A percentile compares a stretch with the other conserved stretches of the same genome.
Conservation (phyloP, 2,113 vertebrate species). For the Passer montanus region DNA sequence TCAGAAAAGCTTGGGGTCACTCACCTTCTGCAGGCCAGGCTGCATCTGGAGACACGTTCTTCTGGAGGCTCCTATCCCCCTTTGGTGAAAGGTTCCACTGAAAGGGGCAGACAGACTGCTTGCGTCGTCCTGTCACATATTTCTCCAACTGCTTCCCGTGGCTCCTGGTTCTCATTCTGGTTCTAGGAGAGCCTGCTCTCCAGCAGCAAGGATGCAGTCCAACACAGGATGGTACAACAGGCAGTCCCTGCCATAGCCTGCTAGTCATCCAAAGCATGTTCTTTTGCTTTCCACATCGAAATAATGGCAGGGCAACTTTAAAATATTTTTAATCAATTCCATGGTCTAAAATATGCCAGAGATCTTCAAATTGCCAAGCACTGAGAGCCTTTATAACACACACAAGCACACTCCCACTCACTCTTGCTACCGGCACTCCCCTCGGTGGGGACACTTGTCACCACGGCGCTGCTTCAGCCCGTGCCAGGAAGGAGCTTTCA, state of each 20-base stretch:
- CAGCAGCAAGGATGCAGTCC: not conserved
- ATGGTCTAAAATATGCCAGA: accelerated
- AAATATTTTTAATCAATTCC: not conserved
- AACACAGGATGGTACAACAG: not conserved
- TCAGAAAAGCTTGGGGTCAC: not conserved
- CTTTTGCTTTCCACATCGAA: not conserved
- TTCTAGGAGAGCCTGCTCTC: not conserved
- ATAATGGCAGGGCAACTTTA: not conserved
- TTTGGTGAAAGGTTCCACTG: not conserved
- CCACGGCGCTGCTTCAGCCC: not conserved
- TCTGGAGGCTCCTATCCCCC: not conserved
- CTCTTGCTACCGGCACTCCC: not conserved
- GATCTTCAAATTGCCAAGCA: not conserved
- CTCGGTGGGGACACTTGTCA: not conserved
- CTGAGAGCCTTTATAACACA: not conserved
- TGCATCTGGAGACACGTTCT: not conserved
- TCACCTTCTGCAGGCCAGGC: constrained; percentile 12
- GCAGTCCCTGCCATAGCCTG: not conserved
- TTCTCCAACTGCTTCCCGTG: not conserved
- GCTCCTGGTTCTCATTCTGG: not conserved
- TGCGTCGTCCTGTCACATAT: not conserved
- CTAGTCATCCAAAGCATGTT: no score
- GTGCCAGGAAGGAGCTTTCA: not conserved
- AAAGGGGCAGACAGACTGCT: not conserved
- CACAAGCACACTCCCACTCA: not conserved